These are phyloP conservation scores for Acridotheres tristis DNA, from an alignment of 2,797 vertebrate species.

Conservation along the genomic window DNA sequence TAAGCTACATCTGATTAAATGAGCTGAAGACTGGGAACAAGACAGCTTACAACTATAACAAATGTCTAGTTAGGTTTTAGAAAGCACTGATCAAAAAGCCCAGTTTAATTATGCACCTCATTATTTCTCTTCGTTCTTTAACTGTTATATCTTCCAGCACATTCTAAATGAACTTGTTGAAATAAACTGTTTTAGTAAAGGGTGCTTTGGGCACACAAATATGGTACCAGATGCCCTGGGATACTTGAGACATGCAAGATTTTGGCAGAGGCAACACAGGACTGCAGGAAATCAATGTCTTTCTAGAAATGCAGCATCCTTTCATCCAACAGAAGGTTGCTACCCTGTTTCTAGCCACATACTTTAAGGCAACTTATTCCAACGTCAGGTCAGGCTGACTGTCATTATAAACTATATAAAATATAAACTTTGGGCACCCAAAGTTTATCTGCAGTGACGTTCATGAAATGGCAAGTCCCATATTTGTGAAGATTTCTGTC, in stretches of 20 bases:
- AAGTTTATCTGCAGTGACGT: background rate
- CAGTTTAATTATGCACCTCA: background rate
- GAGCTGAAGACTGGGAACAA: background rate
- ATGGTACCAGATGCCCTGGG: background rate
- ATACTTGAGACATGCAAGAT: background rate
- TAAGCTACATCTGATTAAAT: background rate
- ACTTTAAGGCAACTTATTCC: background rate
- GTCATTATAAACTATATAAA: background rate
- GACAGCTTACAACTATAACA: background rate
- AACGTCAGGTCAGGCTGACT: background rate
- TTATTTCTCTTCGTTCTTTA: conserved; percentile 1
- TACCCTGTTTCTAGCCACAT: background rate
- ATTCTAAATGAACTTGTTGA: background rate
- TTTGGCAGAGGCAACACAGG: background rate
- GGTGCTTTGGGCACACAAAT: background rate
- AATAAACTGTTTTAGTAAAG: background rate
- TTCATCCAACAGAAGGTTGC: background rate
- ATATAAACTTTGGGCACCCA: background rate
- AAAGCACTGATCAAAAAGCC: background rate
- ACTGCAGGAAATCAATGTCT: background rate
- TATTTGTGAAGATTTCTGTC: background rate
- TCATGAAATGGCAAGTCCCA: background rate
- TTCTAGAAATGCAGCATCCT: background rate
- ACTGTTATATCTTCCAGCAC: background rate
- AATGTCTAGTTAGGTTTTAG: background rate